phyloP scores from a whole-genome alignment of 2,113 vertebrate genomes.

The Herpetotheres cachinnans region DNA sequence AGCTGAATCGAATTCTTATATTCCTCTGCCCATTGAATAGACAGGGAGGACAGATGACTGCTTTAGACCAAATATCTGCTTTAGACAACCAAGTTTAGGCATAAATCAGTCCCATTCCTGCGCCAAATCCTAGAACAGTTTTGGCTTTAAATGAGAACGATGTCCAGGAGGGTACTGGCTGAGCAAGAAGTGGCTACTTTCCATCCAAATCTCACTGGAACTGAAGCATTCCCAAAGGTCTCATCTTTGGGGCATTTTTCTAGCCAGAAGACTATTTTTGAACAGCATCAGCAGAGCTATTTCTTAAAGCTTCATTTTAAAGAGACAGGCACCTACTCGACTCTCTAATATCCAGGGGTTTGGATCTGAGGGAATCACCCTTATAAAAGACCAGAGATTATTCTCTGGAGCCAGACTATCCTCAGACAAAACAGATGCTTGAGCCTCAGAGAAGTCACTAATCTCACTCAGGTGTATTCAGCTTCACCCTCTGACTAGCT shows the following conservation, averaged over 20 bases:
- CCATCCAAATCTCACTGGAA: neutral
- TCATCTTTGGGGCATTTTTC: neutral
- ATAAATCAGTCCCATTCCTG: neutral
- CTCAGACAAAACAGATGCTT: neutral
- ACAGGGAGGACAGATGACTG: neutral
- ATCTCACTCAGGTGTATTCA: neutral
- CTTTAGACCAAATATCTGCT: neutral
- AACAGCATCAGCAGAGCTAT: neutral
- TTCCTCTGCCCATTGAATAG: neutral
- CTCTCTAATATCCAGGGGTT: neutral
- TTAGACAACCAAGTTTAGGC: neutral
- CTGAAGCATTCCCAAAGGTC: neutral
- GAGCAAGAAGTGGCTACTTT: neutral
- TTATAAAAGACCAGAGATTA: neutral
- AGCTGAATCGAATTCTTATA: neutral
- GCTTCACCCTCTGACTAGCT: neutral
- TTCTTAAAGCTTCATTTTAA: neutral
- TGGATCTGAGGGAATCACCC: neutral
- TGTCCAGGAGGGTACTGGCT: neutral
- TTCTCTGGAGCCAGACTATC: neutral
- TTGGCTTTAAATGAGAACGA: neutral
- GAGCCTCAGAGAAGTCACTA: neutral
- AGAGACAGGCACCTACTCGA: accelerated
- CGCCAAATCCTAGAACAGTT: neutral
- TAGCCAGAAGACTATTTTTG: neutral